Evolutionary conservation across 2,113 vertebrate genomes (phyloP), one percentile per base, ranked within the genome.

Genomic region (Hymenochirus boettgeri): DNA sequence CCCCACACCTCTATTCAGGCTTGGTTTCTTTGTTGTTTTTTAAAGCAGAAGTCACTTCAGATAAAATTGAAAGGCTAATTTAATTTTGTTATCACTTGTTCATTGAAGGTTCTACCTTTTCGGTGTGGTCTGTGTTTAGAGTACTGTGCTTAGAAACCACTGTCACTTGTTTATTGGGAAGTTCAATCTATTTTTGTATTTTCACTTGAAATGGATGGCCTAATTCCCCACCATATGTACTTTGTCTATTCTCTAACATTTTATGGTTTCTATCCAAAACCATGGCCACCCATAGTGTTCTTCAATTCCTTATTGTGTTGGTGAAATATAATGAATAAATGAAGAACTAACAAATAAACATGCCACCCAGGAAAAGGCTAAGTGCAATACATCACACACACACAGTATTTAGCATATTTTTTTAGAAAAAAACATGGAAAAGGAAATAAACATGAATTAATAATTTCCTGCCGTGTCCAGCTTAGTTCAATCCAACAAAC

Each of bases 221-320:
- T 19, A 46, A 37, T 64, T 64, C 56, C 51, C 52, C 62, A 64
- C 62, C 62, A 45, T 29, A n/a, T 35, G 33, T 18, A n/a, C 54
- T 29, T 48, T 25, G 18, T 18, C 42, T 23, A 24, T 39, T 13
- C 22, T 64, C 52, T 27, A 24, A 27, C 21, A 17, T 47, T 46
- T 18, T 27, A 11, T 27, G 51, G 10, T 54, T 52, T 63, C 48
- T 50, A 53, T 54, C 31, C 61, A 31, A 18, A 7, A 9, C 27
- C 35, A 4, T 3, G 62, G 53, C 62, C 62, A 64, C 62, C 51
- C 62, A 56, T 56, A 56, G 18, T 29, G 61, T 18, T 13, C 35
- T 17, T 26, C 51, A 31, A 21, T 46, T 46, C 62, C 46, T 45
- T 37, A 46, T 64, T 56, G 37, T 56, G 33, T 56, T 64, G 19